phyloP scores from a whole-genome alignment of 2,797 vertebrate genomes.

The Sphenopsis melanotis region DNA sequence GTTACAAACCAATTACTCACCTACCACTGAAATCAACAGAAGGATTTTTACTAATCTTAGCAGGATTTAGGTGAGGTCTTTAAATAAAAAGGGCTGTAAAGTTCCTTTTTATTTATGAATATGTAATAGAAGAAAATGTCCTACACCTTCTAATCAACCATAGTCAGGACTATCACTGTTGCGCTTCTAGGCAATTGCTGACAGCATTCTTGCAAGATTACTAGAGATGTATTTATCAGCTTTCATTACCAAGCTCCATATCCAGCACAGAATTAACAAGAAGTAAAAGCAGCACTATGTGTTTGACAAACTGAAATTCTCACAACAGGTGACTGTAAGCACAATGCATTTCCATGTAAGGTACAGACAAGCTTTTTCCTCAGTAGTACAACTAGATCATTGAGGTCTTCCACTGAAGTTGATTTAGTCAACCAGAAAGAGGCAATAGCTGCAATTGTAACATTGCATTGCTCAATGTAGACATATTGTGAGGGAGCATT shows the following conservation, averaged over 20 bases:
- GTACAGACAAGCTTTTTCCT: background rate
- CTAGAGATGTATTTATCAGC: background rate
- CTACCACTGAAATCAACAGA: background rate
- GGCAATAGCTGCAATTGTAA: background rate
- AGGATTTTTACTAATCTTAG: background rate
- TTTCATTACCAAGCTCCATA: background rate
- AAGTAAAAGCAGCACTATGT: background rate
- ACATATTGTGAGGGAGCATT: background rate
- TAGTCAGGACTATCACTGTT: background rate
- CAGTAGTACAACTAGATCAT: background rate
- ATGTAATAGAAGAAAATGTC: background rate
- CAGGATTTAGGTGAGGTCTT: background rate
- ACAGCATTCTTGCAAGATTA: background rate
- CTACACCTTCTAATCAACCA: background rate
- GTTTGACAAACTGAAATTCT: background rate
- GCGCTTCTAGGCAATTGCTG: background rate
- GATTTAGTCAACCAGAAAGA: background rate
- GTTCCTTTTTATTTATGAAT: background rate
- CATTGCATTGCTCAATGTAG: background rate
- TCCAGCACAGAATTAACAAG: background rate
- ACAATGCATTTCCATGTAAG: background rate
- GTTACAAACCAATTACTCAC: background rate
- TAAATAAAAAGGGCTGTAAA: background rate
- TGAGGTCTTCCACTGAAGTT: background rate
- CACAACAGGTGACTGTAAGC: background rate